Base-by-base conservation (phyloP, 2,888 invertebrate species). In the Allacma fusca region DNA sequence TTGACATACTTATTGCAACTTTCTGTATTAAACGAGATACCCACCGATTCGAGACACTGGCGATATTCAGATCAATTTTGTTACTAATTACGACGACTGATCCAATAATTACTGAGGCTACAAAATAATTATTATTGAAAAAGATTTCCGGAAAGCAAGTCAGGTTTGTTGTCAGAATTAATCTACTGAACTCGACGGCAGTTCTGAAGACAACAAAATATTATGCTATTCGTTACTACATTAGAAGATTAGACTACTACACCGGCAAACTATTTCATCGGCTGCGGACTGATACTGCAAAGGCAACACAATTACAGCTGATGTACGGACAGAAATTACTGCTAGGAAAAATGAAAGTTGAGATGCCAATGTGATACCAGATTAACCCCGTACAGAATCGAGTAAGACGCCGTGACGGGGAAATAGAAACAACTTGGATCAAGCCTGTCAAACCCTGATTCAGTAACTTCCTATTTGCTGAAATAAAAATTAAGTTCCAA, bases 401-500 rank as follows among this genome's bases (percentile, higher is more conserved):
- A 82, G 80, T 83, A 85, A 65, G 83, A 84, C 74, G 84, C 79
- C 74, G 84, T 85, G 81, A 86, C 84, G 77, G 86, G 85, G 78
- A 85, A 85, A 85, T 85, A 86, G 83, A 86, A 86, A 80, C 81
- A 83, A 59, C 85, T 83, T 73, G 84, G 81, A 73, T 85, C 85
- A 79, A 84, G 81, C 79, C 81, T 84, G 81, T 85, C 85, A 84
- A 84, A 85, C 82, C 85, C 86, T 84, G 84, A 84, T 81, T 85
- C 86, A 82, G 85, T 85, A 82, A 86, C 85, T 85, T 86, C 86
- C 86, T 85, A 85, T 81, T 82, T 82, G 73, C 79, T 84, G 84
- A 81, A 82, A 81, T 79, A 79, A 74, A 82, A 83, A 78, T 59
- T 78, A 82, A 80, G 76, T 29, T 77, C 64, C 81, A 77, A 59